Percentiles rank a stretch among this genome's conserved stretches.
phyloP scores from a whole-genome alignment of 2,888 invertebrate species.

The Drosophila atroscutellata region DNA sequence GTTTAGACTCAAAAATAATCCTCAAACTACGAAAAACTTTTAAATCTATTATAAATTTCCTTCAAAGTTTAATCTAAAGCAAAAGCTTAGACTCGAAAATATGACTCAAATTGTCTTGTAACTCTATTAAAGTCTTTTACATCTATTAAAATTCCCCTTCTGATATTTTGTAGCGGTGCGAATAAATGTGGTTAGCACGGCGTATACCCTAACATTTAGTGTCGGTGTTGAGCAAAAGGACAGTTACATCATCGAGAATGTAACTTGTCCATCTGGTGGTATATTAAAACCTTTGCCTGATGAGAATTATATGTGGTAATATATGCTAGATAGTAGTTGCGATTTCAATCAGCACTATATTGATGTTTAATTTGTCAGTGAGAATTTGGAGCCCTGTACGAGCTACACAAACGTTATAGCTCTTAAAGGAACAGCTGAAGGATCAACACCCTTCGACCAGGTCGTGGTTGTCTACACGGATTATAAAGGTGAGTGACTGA shows the following conservation, averaged over 20 bases:
- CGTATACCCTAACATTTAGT: constrained; percentile 63
- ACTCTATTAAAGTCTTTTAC: background rate
- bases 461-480: constrained; percentile 61
- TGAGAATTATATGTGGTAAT: constrained; percentile 70
- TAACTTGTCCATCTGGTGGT: constrained; percentile 64
- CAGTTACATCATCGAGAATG: constrained; percentile 63
- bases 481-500: constrained; percentile 65
- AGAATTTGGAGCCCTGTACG: constrained; percentile 80
- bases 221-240: constrained; percentile 58
- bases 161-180: constrained; percentile 37
- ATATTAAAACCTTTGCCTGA: constrained; percentile 43
- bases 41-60: background rate
- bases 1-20: background rate
- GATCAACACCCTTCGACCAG: constrained; percentile 33
- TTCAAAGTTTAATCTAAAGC: background rate
- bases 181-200: constrained; percentile 53
- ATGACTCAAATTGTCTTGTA: too few relatives aligned
- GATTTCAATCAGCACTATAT: background rate
- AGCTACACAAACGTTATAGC: constrained; percentile 65
- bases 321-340: background rate
- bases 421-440: constrained; percentile 46
- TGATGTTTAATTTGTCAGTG: constrained; percentile 48
- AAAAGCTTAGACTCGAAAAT: too few relatives aligned
- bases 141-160: background rate
- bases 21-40: background rate